Base-by-base conservation (phyloP, 1,140 invertebrate species). In the Leptinotarsa defecta region DNA sequence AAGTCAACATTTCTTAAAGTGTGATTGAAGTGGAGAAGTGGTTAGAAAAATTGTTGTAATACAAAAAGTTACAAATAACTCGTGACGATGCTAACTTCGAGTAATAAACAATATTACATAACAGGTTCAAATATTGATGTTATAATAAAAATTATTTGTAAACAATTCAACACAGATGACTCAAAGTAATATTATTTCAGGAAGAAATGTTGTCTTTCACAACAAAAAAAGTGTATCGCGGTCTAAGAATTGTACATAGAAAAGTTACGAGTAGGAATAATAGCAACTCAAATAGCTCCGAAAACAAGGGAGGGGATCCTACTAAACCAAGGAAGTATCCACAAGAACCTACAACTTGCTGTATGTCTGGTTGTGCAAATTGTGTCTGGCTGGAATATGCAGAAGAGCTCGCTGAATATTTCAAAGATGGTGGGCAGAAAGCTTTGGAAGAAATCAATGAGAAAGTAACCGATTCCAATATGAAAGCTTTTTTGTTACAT, bases 301-400 rank as follows among this genome's bases (percentile, higher is more conserved):
- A 70, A 48, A 19, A 6, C 34, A 49, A 48, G 5, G 22, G 48
- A 19, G 22, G 0, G 19, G 34, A 43, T 1, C 13, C 34, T 15
- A 65, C 48, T 17, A 48, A 73, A 65, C 43, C 19, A 15, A 52
- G 68, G 48, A 43, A 65, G 27, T 73, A 65, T 65, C 91, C 91
- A 1, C 86, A 89, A 71, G 89, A 90, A 77, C 95, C 95, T 2
- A 94, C 92, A 3, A 93, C 88, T 49, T 99, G 97, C 85, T 99
- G 97, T 80, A 94, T 94, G 91, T 96, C 94, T 4, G 96, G 96
- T 1, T 98, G 97, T 88, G 88, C 92, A 1, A 98, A 98, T 84
- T 99, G 97, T 86, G 96, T 98, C 17, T 99, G 95, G 93, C 92
- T 98, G 62, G 89, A 94, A 48, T 98, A 98, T 87, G 96, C 95